phyloP scores from a whole-genome alignment of 2,113 vertebrate genomes.

The Chloebia gouldiae region DNA sequence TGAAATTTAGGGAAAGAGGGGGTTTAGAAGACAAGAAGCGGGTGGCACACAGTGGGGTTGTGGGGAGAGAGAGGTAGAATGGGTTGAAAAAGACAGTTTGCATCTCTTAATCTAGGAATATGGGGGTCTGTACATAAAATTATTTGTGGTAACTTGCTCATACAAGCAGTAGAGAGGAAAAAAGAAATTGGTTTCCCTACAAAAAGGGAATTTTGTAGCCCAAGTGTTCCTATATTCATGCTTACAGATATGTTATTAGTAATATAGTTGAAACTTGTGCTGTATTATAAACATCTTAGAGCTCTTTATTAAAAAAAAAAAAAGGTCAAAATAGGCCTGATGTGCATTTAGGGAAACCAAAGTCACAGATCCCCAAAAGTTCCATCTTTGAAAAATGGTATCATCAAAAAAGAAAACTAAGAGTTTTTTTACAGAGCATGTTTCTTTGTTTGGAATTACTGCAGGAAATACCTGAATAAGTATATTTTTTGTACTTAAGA shows the following conservation, averaged over 20 bases:
- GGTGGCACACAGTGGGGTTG: neutral
- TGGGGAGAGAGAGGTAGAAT: neutral
- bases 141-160: neutral
- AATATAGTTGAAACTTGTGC: neutral
- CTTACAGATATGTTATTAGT: neutral
- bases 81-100: neutral
- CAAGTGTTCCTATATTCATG: neutral
- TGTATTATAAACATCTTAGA: neutral
- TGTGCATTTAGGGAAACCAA: neutral
- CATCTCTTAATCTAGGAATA: neutral
- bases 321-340: neutral
- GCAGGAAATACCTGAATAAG: neutral
- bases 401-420: neutral
- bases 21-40: neutral
- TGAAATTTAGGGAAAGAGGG: neutral
- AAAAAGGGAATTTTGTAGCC: neutral
- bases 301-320: neutral
- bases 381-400: neutral
- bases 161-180: neutral
- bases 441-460: neutral
- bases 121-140: fast-evolving
- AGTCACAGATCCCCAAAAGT: neutral
- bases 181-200: neutral
- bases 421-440: fast-evolving
- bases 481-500: neutral